Evolutionary conservation across 1,140 invertebrate species (phyloP), one percentile per base, ranked within the genome.

Genomic region (Tetramorium parvispinum): DNA sequence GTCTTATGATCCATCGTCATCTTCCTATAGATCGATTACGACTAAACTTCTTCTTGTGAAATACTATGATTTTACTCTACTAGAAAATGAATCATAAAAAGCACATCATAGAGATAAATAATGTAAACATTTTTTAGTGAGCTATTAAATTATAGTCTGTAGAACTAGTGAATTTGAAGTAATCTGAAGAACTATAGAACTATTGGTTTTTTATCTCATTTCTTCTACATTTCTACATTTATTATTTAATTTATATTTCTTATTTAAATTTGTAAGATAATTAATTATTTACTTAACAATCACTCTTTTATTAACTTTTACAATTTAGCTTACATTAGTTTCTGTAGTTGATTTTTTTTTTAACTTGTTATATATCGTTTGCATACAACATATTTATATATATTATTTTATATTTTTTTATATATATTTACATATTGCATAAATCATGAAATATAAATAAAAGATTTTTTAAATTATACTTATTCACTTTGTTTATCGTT

Each of bases 31-130:
- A 13, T 27, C 43, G 6, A 0, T 27, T 27, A 8, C 6, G 37
- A 65, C 75, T 88, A 57, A 24, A 18, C 13, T 18, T 66, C 51
- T 18, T 24, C 13, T 6, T 18, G 37, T 0, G 10, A 27, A 37
- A 16, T n/a, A 32, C 8, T 21, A 11, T 21, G 1, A n/a, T 32
- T 32, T 32, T 32, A 32, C 18, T n/a, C 3, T 63, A 63, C 57
- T 66, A n/a, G 6, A 63, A 16, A 51, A 49, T 40, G 57, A 65
- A 27, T 53, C 46, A 3, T 43, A 51, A 63, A 46, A 63, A 21
- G 16, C 18, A 21, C 49, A 49, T 71, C 70, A 27, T 27, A n/a
- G 5, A 46, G 59, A 78, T 79, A 61, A 78, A 63, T 63, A n/a
- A 66, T 79, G 27, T 24, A 65, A 37, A 18, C 4, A 59, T 77